A percentile compares a stretch with the other conserved stretches of the same genome.
These are phyloP conservation scores for Mormyrus iriodes DNA, from an alignment of 2,113 vertebrate species.

Conservation along the genomic window DNA sequence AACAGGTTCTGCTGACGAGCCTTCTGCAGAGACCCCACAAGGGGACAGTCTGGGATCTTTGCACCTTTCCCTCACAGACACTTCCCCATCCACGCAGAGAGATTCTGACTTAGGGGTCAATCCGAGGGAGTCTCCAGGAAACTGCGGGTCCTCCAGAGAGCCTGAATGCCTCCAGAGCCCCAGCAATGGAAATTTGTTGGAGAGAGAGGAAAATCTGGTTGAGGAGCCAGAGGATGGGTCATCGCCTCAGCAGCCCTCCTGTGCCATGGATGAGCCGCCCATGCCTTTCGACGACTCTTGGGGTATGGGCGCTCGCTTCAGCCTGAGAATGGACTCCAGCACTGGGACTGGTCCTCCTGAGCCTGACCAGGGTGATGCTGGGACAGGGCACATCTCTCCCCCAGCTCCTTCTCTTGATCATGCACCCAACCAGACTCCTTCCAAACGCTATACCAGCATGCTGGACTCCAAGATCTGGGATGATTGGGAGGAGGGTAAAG, in stretches of 20 bases:
- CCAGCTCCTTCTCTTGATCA: not conserved
- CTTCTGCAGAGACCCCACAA: conserved; percentile 9
- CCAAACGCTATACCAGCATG: conserved; percentile 46
- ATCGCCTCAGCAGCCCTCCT: conserved; percentile 48
- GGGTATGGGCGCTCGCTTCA: conserved; percentile 56
- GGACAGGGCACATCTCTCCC: not conserved
- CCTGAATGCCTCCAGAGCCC: not conserved
- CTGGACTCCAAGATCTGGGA: conserved; percentile 72
- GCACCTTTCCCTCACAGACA: conserved; percentile 33
- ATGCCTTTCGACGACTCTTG: conserved; percentile 57
- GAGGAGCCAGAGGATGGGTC: conserved; percentile 17
- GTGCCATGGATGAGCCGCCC: conserved; percentile 55
- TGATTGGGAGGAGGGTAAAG: conserved; percentile 51
- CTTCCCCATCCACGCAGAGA: conserved; percentile 16
- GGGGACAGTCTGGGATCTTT: conserved; percentile 12
- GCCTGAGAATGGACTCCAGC: conserved; percentile 56
- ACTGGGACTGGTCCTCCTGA: conserved; percentile 23
- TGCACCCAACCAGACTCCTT: conserved; percentile 22
- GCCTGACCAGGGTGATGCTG: not conserved
- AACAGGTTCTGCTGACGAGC: not conserved
- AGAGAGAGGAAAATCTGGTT: not conserved
- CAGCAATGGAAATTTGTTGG: not conserved
- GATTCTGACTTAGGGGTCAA: not conserved
- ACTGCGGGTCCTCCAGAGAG: not conserved
- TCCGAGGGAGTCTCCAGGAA: not conserved